phyloP scores from a whole-genome alignment of 2,888 invertebrate genomes.

The Caenorhabditis sulstoni region DNA sequence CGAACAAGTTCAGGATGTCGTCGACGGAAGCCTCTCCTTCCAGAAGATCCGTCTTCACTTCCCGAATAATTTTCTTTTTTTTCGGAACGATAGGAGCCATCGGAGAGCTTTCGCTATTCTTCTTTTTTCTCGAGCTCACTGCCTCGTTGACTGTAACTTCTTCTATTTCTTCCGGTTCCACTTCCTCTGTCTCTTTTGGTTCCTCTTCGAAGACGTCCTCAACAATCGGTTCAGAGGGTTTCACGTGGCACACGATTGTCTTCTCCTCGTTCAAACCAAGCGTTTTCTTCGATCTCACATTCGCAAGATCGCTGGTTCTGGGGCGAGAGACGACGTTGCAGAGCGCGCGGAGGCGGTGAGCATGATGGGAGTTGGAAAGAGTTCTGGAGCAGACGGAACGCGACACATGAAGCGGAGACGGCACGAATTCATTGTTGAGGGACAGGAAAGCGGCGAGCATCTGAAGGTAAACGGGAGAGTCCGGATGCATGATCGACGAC shows the following conservation, averaged over 20 bases:
- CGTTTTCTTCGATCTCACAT: conserved; percentile 50
- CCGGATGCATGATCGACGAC: conserved; percentile 43
- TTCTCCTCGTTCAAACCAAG: conserved; percentile 25
- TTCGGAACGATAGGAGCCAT: conserved; percentile 26
- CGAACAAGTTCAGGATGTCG: conserved; percentile 66
- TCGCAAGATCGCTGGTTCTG: conserved; percentile 46
- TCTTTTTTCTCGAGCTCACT: conserved; percentile 32
- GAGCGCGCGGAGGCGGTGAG: conserved; percentile 23
- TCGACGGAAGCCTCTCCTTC: conserved; percentile 69
- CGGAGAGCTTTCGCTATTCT: conserved; percentile 30
- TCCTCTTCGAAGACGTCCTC: conserved; percentile 9
- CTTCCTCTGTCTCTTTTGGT: conserved; percentile 14
- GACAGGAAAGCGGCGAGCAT: conserved; percentile 62
- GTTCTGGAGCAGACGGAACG: conserved; percentile 24
- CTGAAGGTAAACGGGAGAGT: conserved; percentile 52
- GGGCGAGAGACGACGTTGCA: conserved; percentile 57
- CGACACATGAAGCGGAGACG: conserved; percentile 67
- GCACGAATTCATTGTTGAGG: conserved; percentile 63
- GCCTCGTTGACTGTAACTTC: background rate
- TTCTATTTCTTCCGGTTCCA: conserved; percentile 10
- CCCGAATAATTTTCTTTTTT: conserved; percentile 34
- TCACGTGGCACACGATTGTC: conserved; percentile 5
- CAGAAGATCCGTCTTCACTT: conserved; percentile 50
- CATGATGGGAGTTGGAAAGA: background rate
- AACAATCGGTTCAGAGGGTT: background rate